Base-by-base conservation (phyloP, 1,140 invertebrate genomes). In the Pomacea maculata region DNA sequence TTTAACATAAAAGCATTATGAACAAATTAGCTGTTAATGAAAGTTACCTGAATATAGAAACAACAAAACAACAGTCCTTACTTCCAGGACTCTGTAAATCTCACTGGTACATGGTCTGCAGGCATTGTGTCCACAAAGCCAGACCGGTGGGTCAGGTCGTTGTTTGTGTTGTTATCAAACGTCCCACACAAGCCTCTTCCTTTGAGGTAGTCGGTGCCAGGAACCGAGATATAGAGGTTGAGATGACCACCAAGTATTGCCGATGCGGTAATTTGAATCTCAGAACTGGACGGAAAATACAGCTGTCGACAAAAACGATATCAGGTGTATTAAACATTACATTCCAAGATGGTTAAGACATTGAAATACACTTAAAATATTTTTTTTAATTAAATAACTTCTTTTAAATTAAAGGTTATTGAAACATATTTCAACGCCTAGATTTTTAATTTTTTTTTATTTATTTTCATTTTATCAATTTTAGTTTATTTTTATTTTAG, bases 81-180 rank as follows among this genome's bases (percentile, higher is more conserved):
- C 79, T 72, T 80, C 79, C 79, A 80, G n/a, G 71, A 70, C 63
- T 80, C 79, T 34, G 52, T 52, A 54, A 80, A 80, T 1, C 25
- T 25, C 25, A 34, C 72, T 19, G 79, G 79, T 21, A 75, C 72
- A 64, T 70, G 54, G 14, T 45, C 17, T 15, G 55, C 52, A 63
- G 67, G 72, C n/a, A 73, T 54, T 61, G 70, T 17, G 61, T 80
- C 79, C 34, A 71, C 71, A 52, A 12, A 54, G 29, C 79, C 79
- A 80, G 73, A 55, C 7, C 34, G 79, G 34, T 75, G 70, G 12
- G 79, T 80, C 34, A 80, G 74, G 14, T 80, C 79, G 63, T 45
- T 78, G 52, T 75, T 54, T 6, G 74, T 17, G 55, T 75, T 75
- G 25, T 70, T 72, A 55, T 80, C 79, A 65, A 72, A 72, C 6